Base-by-base conservation (phyloP, 2,113 vertebrate genomes). In the Sceloporus tristichus region DNA sequence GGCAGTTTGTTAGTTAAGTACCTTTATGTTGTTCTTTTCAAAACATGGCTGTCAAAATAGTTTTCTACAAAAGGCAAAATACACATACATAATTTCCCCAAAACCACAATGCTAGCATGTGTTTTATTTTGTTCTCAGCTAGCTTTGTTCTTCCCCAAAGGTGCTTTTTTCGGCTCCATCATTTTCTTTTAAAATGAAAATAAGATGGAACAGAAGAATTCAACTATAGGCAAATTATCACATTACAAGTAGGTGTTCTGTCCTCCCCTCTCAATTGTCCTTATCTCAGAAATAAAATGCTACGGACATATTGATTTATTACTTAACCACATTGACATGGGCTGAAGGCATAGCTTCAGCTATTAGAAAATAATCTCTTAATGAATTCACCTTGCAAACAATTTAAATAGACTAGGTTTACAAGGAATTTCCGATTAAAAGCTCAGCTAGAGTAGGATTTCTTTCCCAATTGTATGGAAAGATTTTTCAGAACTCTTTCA, bases 61-160 rank as follows among this genome's bases (percentile, higher is more conserved):
- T 21, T 84, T 84, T 74, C 29, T 42, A 74, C 87, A 79, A 89
- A 42, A 81, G 79, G 81, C 74, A 79, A 2, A 29, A 10, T 1
- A 10, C 53, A 9, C 65, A 16, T 42, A 0, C 84, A n/a, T 23
- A 56, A 2, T 40, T 85, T 40, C 82, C 76, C 53, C 34, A 83
- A 74, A 83, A 88, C 59, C 54, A 10, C 75, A 65, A 21, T 21
- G 0, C 18, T 3, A 91, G 18, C 87, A 18, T 0, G 54, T 11
- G 91, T 87, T 93, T 86, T 8, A 1, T 38, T 75, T 48, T 86
- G 81, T 34, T 89, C 76, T 10, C 85, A 85, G 75, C 42, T 1
- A 13, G 79, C 75, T 89, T 90, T 83, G 66, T 93, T 94, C 82
- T 93, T 75, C 70, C 89, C 91, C 82, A 82, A 84, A 94, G 92